Evolutionary conservation across 2,797 vertebrate genomes (phyloP).

Genomic region (Sitta carolinensis): DNA sequence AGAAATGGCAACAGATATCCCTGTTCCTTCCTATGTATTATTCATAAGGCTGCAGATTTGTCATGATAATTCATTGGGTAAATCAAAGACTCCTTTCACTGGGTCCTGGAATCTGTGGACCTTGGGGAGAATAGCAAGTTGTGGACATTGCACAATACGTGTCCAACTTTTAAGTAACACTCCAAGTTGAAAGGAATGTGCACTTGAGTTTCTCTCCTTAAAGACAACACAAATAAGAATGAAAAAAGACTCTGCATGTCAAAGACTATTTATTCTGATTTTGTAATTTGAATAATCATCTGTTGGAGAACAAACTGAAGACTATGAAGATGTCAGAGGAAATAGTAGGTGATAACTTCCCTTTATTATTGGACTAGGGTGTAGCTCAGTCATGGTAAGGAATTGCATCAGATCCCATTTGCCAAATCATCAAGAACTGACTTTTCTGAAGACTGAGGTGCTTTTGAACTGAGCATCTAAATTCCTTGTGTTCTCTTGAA

Average conservation of each 20-base stretch:
- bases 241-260: neutral
- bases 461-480: neutral
- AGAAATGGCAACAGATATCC: constrained; percentile 21
- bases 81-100: neutral
- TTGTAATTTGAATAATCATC: neutral
- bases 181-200: neutral
- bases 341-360: neutral
- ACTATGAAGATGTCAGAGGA: neutral
- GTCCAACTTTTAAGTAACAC: neutral
- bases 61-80: constrained; percentile 19
- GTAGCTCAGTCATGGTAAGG: neutral
- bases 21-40: neutral
- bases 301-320: neutral
- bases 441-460: neutral
- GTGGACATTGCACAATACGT: neutral
- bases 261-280: neutral
- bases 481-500: neutral
- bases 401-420: neutral
- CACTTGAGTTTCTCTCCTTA: neutral
- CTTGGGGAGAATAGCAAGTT: neutral
- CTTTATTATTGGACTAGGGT: neutral
- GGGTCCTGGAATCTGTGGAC: neutral
- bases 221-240: neutral
- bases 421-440: neutral
- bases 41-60: constrained; percentile 23